Base-by-base conservation (phyloP, 2,113 vertebrate species). In the Platysteira castanea region DNA sequence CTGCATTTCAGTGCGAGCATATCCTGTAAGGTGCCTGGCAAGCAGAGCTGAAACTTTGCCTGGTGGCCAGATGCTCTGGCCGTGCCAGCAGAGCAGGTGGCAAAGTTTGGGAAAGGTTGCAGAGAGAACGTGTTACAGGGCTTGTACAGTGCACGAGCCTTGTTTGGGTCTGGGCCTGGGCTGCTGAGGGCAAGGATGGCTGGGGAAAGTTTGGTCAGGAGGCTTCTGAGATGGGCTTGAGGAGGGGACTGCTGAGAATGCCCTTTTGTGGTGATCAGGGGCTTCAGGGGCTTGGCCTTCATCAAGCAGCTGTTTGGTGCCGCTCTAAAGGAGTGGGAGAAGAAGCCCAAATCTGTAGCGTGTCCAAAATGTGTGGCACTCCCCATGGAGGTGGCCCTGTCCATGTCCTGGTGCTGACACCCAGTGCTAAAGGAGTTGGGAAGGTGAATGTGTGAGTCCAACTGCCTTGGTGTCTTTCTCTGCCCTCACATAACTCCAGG, bases 11-110 rank as follows among this genome's bases (percentile, higher is more conserved):
- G 28, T 17, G 54, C 26, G 35, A 67, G 59, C 2, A 4, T 39
- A 77, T 73, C 85, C 92, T 76, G 50, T 3, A 3, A 88, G 94
- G 90, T 90, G 79, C 90, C 70, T 91, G 91, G 89, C 89, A 83
- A 84, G 71, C 54, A 33, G 86, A 89, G 68, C 37, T 9, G 7
- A 61, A 74, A 47, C 56, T 84, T 37, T 84, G 87, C 60, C 60
- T 54, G 21, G 27, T 77, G 73, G 77, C 81, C 74, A 93, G 64
- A 59, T 75, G 93, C 77, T 93, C 41, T n/a, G 57, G 46, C 78
- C 57, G 0, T 71, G 87, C 65, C 92, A 93, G 69, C 41, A 28
- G 47, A 91, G 52, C 90, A 89, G 89, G 92, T 83, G 64, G 74
- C 61, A 89, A 59, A 94, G 84, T 89, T 70, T 90, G 83, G 67